Evolutionary conservation across 2,888 invertebrate species (phyloP), one percentile per base, ranked within the genome.

Genomic region (Cheilosia pagana): DNA sequence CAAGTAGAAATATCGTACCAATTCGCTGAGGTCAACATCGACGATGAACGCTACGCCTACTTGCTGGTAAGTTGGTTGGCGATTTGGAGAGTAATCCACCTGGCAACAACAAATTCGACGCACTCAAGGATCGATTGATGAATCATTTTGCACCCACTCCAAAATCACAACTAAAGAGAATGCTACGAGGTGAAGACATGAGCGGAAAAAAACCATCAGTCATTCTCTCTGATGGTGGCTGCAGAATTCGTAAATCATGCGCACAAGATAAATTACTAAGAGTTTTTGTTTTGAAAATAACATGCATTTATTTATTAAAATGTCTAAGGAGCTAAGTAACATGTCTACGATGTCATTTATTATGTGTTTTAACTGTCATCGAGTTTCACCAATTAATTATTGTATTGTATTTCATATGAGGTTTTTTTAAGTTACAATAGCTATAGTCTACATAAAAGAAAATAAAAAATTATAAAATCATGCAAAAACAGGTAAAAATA

Each of bases 131-230:
- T 45, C 68, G 55, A 16, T 19, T 67, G 23, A 4, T 55, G 28
- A 31, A 53, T 28, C 23, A 43, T 55, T 68, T 68, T 4, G 68
- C 68, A 21, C 59, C 70, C 23, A 50, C 23, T 3, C 31, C 50
- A 39, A 60, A 71, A 19, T 50, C 59, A 14, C 71, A 71, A 14
- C 43, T 60, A 28, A 25, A 52, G 14, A 10, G 71, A 10, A 70
- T 70, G 59, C 57, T 57, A 19, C 7, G 60, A 14, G 60, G 71
- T 5, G 60, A 62, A 41, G 72, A 72, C 21, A 72, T 43, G 53
- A 41, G 60, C 8, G 28, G 28, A 8, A 50, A 71, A 43, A 71
- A 71, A 25, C 60, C 70, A 10, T 35, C 59, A 39, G 14, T 35
- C 23, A 71, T 71, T 25, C 60, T 52, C 50, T n/a, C 59, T 14